Evolutionary conservation across 2,797 vertebrate species (phyloP), one percentile per base, ranked within the genome.

Genomic region (Tragelaphus oryx): DNA sequence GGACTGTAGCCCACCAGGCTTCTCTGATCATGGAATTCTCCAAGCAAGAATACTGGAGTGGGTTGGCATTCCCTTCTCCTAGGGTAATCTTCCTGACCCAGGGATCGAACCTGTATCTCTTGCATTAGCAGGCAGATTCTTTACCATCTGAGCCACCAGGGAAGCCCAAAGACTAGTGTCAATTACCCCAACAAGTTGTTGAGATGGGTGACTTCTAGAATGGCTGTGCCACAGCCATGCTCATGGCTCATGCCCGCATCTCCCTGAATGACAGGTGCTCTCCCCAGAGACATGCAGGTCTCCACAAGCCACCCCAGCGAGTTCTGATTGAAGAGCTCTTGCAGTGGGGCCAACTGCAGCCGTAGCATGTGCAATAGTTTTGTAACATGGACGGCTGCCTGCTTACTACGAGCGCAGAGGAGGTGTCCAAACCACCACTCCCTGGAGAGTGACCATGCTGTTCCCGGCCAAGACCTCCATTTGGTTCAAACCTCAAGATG

Each of bases 401-500:
- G 92, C 97, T 98, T 96, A 97, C 97, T 98, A 96, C 95, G 97
- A 98, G 97, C 95, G 95, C 95, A 87, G 95, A 89, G 95, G 95
- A 94, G 97, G 95, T 96, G 96, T 98, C 98, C 98, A 98, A 98
- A 98, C 98, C 97, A 98, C 97, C 6, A 14, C 84, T 97, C 98
- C 97, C 97, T 94, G 17, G 98, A 96, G 98, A 97, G 84, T 33
- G 91, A 91, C 98, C 95, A 54, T 86, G 95, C 83, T 96, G 97
- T 94, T 98, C 98, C 96, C 78, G 46, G 98, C 98, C 97, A 97
- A 97, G 98, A 95, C 96, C 98, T 98, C 97, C 87, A 79, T 97
- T 93, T 96, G 98, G 95, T 98, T 98, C 97, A 98, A 98, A 98
- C 98, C 98, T 98, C 98, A 98, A 97, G 97, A 98, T 30, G 94